Base-by-base conservation (phyloP, 2,797 vertebrate species). In the Artibeus lituratus region DNA sequence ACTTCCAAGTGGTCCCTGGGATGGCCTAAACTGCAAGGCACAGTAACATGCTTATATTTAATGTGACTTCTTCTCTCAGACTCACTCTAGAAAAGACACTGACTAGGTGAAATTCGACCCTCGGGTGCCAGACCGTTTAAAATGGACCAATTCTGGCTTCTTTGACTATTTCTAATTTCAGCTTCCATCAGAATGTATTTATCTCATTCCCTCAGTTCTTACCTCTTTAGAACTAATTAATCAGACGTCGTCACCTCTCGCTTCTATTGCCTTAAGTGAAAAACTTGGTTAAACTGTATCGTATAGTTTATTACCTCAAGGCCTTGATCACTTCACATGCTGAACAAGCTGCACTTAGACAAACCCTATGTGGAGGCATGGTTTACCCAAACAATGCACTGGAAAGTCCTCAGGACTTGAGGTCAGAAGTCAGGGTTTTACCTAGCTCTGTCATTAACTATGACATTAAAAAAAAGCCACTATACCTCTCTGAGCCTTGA, bases 321-420 rank as follows among this genome's bases (percentile, higher is more conserved):
- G 24, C 29, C 18, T 78, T 57, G 62, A 37, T 65, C 82, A 95
- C 19, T 35, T 49, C 32, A 11, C 32, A 51, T 82, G 16, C 44
- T 49, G 44, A 93, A 29, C 47, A 39, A 69, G 51, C 21, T 76
- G 24, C 37, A 39, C 69, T 78, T 78, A 12, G 55, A 87, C 24
- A 67, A 62, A 11, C 55, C 2, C 29, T 53, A 47, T 80, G 44
- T 76, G 87, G 69, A 90, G 76, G 90, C 69, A 35, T 5, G 3
- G 18, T 39, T 92, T 67, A 57, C 44, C 44, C 7, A 16, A 91
- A 92, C 18, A 77, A 73, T 26, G 29, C 47, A 42, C 73, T 91
- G 80, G 70, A 67, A 92, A 94, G 74, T 86, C 74, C 86, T 96
- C 19, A 76, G 65, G 74, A 77, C 53, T 14, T 77, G 29, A 89